Conservation (phyloP, 2,888 invertebrate species). For the Dermolepida albohirtum region DNA sequence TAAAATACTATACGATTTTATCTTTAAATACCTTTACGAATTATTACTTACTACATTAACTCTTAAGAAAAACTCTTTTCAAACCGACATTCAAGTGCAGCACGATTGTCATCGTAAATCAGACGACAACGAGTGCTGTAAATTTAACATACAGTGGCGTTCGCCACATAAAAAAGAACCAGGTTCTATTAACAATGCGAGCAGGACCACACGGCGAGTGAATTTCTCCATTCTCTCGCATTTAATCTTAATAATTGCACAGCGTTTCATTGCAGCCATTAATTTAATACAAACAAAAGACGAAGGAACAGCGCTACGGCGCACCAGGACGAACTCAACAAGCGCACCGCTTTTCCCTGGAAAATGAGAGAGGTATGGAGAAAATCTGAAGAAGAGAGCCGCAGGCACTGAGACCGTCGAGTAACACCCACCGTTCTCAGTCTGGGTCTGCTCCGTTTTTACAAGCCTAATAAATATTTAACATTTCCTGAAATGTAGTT, state of each 20-base stretch:
- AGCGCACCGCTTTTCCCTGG: neutral
- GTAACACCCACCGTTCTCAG: neutral
- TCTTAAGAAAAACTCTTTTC: too few species aligned
- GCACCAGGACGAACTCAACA: neutral
- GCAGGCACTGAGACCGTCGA: neutral
- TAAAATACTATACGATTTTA: too few species aligned
- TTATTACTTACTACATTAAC: too few species aligned
- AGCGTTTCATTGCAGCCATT: conserved; percentile 29
- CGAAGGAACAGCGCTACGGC: conserved; percentile 1
- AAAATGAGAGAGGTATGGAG: neutral
- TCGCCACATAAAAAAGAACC: too few species aligned
- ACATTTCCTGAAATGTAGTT: conserved; percentile 21
- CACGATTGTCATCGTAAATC: too few species aligned
- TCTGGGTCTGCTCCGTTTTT: conserved; percentile 7
- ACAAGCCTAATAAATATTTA: conserved; percentile 30
- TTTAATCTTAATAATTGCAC: conserved; percentile 29
- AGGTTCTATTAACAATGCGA: neutral
- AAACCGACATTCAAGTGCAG: too few species aligned
- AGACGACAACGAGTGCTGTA: too few species aligned
- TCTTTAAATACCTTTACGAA: too few species aligned
- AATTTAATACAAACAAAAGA: conserved; percentile 34
- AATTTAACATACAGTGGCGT: too few species aligned
- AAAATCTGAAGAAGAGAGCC: conserved; percentile 1
- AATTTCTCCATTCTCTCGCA: conserved; percentile 11
- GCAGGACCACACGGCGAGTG: neutral